Percentiles rank a stretch among this genome's conserved stretches.
Evolutionary conservation across 1,140 invertebrate species (phyloP).

Genomic region (Atopsyche davidsoni): DNA sequence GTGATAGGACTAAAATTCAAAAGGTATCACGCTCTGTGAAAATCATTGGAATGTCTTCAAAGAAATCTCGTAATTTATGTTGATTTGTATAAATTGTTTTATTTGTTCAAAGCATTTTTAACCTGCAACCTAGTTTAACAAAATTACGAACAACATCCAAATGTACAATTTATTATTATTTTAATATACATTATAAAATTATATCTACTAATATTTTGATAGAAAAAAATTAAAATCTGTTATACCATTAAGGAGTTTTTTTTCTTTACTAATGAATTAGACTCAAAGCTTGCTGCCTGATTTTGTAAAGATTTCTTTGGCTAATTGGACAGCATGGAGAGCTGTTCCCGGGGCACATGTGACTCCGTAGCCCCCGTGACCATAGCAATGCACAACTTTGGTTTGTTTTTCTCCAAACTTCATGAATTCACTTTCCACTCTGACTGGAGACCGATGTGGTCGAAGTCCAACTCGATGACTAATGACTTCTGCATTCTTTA

Average conservation of each 20-base stretch:
- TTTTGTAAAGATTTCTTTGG: slow-evolving; percentile 57
- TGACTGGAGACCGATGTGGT: slow-evolving; percentile 68
- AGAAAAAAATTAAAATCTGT: background rate
- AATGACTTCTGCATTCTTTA: slow-evolving; percentile 59
- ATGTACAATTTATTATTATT: no score
- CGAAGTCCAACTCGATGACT: slow-evolving; percentile 68
- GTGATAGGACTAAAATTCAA: no score
- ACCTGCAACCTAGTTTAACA: no score
- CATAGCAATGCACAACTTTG: slow-evolving; percentile 85
- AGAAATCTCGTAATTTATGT: no score
- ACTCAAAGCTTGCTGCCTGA: slow-evolving; percentile 51
- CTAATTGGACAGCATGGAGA: slow-evolving; percentile 63
- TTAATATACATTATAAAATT: no score
- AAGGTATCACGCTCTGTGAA: no score
- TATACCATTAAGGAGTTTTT: background rate
- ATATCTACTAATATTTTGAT: no score
- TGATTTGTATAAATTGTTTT: no score
- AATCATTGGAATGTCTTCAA: no score
- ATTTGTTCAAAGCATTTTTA: no score
- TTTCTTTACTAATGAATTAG: slow-evolving; percentile 8
- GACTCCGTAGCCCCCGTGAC: slow-evolving; percentile 87
- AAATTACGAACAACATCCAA: no score
- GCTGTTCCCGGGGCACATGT: slow-evolving; percentile 81
- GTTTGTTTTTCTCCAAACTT: slow-evolving; percentile 36
- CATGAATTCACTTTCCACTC: slow-evolving; percentile 64